These are phyloP conservation scores for Riptortus pedestris DNA, from an alignment of 1,140 invertebrate genomes.

Conservation along the genomic window DNA sequence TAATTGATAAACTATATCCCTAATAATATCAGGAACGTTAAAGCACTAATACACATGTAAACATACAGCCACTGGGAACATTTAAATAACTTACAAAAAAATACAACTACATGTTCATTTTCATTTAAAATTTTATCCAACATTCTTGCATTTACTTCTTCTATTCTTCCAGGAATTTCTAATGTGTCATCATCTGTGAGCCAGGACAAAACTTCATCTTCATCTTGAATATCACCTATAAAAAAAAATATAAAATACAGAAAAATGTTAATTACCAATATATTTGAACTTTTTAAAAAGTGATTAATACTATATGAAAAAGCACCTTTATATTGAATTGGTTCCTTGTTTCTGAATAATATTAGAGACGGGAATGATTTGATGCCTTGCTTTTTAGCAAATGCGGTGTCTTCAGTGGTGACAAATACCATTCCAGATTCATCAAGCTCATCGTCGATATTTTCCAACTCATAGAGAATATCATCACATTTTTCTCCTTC, in stretches of 20 bases:
- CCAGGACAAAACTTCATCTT: slow-evolving; percentile 83
- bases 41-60: too few relatives aligned
- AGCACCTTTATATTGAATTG: slow-evolving; percentile 57
- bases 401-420: slow-evolving; percentile 69
- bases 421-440: slow-evolving; percentile 89
- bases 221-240: slow-evolving; percentile 73
- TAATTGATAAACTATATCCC: neutral
- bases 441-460: slow-evolving; percentile 87
- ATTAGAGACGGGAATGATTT: slow-evolving; percentile 75
- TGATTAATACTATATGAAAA: neutral
- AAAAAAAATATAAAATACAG: slow-evolving; percentile 22
- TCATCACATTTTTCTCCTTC: slow-evolving; percentile 75
- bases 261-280: neutral
- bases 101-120: slow-evolving; percentile 80
- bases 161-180: slow-evolving; percentile 84
- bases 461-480: slow-evolving; percentile 76
- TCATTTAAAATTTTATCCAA: slow-evolving; percentile 79
- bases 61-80: too few relatives aligned
- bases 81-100: slow-evolving; percentile 91
- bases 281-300: neutral
- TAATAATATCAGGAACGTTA: too few relatives aligned
- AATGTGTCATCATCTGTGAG: slow-evolving; percentile 83
- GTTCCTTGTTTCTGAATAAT: slow-evolving; percentile 83
- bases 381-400: slow-evolving; percentile 78
- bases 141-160: slow-evolving; percentile 86